These are phyloP conservation scores for Platygyra sinensis DNA, from an alignment of 64 coral and sea anemone species.

Conservation along the genomic window DNA sequence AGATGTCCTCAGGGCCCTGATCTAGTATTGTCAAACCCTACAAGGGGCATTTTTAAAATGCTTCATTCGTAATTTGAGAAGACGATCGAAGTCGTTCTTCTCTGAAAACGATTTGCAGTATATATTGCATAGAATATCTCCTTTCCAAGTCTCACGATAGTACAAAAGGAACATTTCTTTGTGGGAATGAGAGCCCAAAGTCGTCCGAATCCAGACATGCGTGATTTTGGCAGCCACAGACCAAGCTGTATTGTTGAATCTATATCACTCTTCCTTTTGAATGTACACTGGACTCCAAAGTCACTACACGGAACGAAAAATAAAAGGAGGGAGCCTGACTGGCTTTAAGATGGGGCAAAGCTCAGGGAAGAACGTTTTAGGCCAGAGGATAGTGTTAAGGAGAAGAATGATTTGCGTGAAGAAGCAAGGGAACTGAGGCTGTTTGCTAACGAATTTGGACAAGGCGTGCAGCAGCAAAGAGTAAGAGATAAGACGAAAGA, in stretches of 20 bases:
- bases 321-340: no score
- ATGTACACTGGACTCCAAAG: constrained; percentile 26
- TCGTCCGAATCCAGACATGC: constrained; percentile 36
- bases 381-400: no score
- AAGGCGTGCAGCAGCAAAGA: no score
- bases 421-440: no score
- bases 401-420: no score
- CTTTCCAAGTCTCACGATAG: constrained; percentile 37
- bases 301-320: neutral
- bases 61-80: neutral
- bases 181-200: no score
- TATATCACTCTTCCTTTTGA: constrained; percentile 21
- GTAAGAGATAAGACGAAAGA: no score
- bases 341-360: no score
- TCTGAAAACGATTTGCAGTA: constrained; percentile 13
- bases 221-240: constrained; percentile 13
- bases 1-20: constrained; percentile 33
- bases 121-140: constrained; percentile 8
- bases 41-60: constrained; percentile 35
- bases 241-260: constrained; percentile 26
- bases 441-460: no score
- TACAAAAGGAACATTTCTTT: constrained; percentile 19
- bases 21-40: no score
- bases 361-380: no score
- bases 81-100: neutral